phyloP scores from a whole-genome alignment of 2,797 vertebrate genomes.

The Lagodon rhomboides region DNA sequence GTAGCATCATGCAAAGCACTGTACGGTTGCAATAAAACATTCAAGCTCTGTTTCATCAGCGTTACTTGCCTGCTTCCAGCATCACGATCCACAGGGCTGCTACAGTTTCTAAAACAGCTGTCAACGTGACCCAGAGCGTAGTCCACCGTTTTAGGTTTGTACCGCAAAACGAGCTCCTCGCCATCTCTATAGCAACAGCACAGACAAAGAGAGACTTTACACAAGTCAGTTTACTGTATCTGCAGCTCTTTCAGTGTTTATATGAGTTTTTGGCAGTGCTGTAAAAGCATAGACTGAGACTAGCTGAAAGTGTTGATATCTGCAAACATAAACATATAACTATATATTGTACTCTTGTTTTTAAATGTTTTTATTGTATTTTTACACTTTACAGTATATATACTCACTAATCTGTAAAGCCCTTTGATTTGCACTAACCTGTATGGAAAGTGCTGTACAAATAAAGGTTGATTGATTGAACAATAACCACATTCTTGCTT shows the following conservation, averaged over 20 bases:
- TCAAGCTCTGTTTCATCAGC: background rate
- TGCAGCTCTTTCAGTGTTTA: background rate
- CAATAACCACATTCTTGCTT: background rate
- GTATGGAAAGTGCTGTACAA: background rate
- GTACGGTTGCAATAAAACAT: background rate
- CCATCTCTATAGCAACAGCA: slow-evolving; percentile 78
- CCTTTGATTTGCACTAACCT: background rate
- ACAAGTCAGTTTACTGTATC: slow-evolving; percentile 3
- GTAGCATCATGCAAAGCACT: background rate
- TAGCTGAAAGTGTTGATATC: background rate
- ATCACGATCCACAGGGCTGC: slow-evolving; percentile 21
- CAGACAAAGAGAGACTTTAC: slow-evolving; percentile 16
- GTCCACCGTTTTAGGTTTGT: slow-evolving; percentile 85
- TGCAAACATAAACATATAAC: background rate
- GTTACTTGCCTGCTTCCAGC: slow-evolving; percentile 75
- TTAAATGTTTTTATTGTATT: too few relatives aligned
- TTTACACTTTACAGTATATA: background rate
- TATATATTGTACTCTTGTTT: too few relatives aligned
- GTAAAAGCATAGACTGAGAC: background rate
- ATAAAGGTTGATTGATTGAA: background rate
- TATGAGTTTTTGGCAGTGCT: background rate
- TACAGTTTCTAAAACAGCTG: slow-evolving; percentile 40
- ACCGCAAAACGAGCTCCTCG: slow-evolving; percentile 78
- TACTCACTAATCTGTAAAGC: background rate
- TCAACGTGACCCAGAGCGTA: slow-evolving; percentile 81